Evolutionary conservation across 2,888 invertebrate genomes (phyloP).

Genomic region (Perithous albicinctus): DNA sequence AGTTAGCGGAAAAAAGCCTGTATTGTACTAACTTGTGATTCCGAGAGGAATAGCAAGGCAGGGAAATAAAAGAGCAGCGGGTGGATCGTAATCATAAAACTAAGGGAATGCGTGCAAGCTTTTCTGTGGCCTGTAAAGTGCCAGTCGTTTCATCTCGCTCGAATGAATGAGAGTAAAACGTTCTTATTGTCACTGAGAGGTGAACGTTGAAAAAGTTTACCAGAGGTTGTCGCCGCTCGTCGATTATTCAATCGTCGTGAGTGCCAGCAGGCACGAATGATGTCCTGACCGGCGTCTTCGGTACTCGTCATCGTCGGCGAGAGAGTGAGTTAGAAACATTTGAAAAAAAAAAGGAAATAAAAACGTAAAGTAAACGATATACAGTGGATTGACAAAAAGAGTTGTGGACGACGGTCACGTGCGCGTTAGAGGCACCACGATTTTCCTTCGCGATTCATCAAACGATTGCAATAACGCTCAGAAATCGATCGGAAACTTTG

Average conservation of each 20-base stretch:
- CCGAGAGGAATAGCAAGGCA: not conserved
- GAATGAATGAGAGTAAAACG: conserved; percentile 17
- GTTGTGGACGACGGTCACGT: conserved; percentile 9
- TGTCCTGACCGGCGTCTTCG: conserved; percentile 58
- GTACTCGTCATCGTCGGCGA: conserved; percentile 53
- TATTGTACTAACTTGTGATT: not conserved
- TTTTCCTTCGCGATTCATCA: conserved; percentile 32
- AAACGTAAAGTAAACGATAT: not conserved
- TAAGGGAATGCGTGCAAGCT: conserved; percentile 1
- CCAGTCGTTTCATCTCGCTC: not conserved
- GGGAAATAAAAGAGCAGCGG: conserved; percentile 18
- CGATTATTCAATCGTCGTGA: conserved; percentile 10
- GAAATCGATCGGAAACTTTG: conserved; percentile 33
- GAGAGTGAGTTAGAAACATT: conserved; percentile 7
- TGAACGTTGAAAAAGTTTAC: not conserved
- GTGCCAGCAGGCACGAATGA: conserved; percentile 39
- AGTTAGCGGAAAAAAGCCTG: not conserved
- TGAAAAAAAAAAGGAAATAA: not conserved
- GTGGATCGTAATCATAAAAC: conserved; percentile 16
- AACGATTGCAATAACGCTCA: conserved; percentile 35
- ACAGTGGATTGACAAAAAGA: not conserved
- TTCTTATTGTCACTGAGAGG: not conserved
- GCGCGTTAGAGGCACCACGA: not conserved
- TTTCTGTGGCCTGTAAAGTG: not conserved
- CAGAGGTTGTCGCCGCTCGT: not conserved